A percentile compares a stretch with the other conserved stretches of the same genome.
These are phyloP conservation scores for Nephrocerus scutellatus DNA, from an alignment of 2,888 invertebrate species.

Conservation along the genomic window DNA sequence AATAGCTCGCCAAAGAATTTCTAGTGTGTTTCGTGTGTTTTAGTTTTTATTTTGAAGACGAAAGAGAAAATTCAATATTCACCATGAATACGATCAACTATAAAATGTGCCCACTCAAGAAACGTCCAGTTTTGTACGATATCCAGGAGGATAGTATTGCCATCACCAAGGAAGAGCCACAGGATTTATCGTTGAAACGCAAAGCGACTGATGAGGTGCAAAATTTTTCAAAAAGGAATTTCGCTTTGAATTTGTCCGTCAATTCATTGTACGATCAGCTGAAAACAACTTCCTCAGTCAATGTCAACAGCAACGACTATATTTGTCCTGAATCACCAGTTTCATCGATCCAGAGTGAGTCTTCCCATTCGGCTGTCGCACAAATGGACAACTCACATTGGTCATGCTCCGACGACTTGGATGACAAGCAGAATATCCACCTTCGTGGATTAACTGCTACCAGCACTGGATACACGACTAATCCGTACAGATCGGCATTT, in stretches of 20 bases:
- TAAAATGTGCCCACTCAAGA: slow-evolving; percentile 84
- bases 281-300: slow-evolving; percentile 2
- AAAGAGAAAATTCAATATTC: slow-evolving; percentile 13
- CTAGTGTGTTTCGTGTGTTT: slow-evolving; percentile 1
- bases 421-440: slow-evolving; percentile 36
- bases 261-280: slow-evolving; percentile 21
- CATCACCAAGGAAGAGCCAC: slow-evolving; percentile 32
- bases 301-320: background rate
- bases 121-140: slow-evolving; percentile 72
- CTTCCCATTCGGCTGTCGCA: slow-evolving; percentile 10
- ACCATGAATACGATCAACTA: slow-evolving; percentile 60
- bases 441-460: slow-evolving; percentile 36
- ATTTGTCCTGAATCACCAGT: slow-evolving; percentile 17
- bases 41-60: slow-evolving; percentile 11
- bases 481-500: slow-evolving; percentile 37
- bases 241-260: slow-evolving; percentile 38
- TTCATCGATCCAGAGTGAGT: slow-evolving; percentile 9
- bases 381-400: slow-evolving; percentile 13
- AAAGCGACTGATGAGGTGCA: slow-evolving; percentile 28
- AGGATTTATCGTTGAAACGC: slow-evolving; percentile 44
- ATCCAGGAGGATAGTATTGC: slow-evolving; percentile 55
- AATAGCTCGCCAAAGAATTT: slow-evolving; percentile 9
- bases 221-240: slow-evolving; percentile 36
- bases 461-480: slow-evolving; percentile 33
- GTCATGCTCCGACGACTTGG: slow-evolving; percentile 14